These are phyloP conservation scores for Petaurus breviceps DNA, from an alignment of 2,113 vertebrate genomes.

Conservation along the genomic window DNA sequence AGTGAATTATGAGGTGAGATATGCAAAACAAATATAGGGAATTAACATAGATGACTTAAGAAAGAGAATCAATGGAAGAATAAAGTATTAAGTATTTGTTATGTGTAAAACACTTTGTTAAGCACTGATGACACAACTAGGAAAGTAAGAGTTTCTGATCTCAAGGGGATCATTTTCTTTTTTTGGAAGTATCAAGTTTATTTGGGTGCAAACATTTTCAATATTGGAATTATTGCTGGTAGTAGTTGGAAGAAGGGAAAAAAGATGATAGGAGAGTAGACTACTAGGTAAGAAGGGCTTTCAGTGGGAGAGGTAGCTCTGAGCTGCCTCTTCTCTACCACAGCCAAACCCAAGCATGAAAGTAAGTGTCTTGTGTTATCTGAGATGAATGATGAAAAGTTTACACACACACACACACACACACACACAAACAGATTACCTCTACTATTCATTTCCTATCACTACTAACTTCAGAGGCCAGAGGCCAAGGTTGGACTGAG, in stretches of 20 bases:
- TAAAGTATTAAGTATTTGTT: no score
- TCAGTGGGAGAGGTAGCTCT: background rate
- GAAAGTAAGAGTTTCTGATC: no score
- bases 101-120: background rate
- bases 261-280: background rate
- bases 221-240: slow-evolving; percentile 16
- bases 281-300: background rate
- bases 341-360: background rate
- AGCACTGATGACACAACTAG: background rate
- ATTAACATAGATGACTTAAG: no score
- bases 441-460: background rate
- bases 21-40: no score
- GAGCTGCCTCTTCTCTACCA: background rate
- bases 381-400: background rate
- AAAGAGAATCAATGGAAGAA: no score
- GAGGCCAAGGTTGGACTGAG: background rate
- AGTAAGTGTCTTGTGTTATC: background rate
- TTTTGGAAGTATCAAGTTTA: slow-evolving; percentile 54
- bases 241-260: background rate
- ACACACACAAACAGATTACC: no score
- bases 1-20: no score
- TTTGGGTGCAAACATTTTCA: slow-evolving; percentile 36
- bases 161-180: no score
- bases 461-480: background rate
- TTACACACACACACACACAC: no score